phyloP scores from a whole-genome alignment of 2,113 vertebrate genomes.

The Balaenoptera acutorostrata region DNA sequence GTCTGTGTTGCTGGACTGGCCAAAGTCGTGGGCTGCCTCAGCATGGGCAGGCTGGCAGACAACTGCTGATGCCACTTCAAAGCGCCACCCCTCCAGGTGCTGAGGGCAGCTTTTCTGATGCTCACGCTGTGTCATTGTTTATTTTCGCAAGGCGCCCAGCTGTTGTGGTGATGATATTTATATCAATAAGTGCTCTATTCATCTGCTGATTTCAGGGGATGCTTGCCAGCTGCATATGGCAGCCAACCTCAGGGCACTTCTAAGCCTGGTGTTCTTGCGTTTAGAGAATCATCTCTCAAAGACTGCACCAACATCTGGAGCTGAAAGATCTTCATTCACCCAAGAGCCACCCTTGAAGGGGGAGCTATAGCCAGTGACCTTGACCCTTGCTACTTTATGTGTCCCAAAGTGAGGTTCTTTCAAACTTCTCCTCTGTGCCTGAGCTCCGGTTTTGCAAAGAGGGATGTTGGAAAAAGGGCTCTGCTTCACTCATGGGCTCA shows the following conservation, averaged over 20 bases:
- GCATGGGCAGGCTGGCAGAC: not conserved
- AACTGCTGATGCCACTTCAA: constrained; percentile 33
- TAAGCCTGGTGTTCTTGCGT: constrained; percentile 35
- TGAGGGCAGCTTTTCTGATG: constrained; percentile 23
- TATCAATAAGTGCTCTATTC: constrained; percentile 70
- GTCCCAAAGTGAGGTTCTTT: not conserved
- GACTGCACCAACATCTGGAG: constrained; percentile 34
- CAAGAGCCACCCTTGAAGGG: not conserved
- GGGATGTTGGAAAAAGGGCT: not conserved
- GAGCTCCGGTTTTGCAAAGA: not conserved
- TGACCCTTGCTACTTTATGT: not conserved
- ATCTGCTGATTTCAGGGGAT: constrained; percentile 54
- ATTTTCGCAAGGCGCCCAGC: constrained; percentile 68
- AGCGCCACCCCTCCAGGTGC: constrained; percentile 59
- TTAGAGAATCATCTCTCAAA: constrained; percentile 24
- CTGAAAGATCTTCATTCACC: not conserved
- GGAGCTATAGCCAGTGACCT: not conserved
- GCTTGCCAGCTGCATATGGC: constrained; percentile 62
- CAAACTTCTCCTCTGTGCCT: not conserved
- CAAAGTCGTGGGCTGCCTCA: not conserved
- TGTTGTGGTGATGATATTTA: constrained; percentile 70
- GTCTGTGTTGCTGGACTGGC: not conserved
- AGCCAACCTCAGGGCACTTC: constrained; percentile 55
- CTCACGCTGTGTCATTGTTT: constrained; percentile 54
- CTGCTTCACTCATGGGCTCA: not conserved